Evolutionary conservation across 2,888 invertebrate species (phyloP).

Genomic region (Drosophila pseudotakahashii): DNA sequence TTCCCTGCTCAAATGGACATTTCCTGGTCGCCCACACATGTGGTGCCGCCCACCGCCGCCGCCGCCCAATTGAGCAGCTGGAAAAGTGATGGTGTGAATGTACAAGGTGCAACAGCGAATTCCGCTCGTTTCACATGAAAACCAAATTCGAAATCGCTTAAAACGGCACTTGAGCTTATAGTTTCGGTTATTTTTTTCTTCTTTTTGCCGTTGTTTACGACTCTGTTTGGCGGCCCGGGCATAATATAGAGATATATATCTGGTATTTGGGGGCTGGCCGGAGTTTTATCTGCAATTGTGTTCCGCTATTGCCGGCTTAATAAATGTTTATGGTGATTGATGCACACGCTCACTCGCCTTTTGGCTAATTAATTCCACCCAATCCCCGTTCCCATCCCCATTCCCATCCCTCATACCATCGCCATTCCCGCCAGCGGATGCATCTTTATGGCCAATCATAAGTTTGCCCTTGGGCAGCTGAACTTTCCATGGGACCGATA

Average conservation of each 20-base stretch:
- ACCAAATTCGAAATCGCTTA: slow-evolving; percentile 41
- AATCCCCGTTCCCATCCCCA: slow-evolving; percentile 1
- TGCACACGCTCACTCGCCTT: slow-evolving; percentile 21
- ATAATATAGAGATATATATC: slow-evolving; percentile 31
- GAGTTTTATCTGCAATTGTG: slow-evolving; percentile 45
- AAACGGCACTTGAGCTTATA: slow-evolving; percentile 46
- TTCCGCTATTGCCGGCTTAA: slow-evolving; percentile 36
- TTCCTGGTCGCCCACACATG: slow-evolving; percentile 29
- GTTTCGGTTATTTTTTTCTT: background rate
- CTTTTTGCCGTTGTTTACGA: slow-evolving; percentile 34
- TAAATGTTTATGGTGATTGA: slow-evolving; percentile 48
- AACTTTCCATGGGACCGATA: slow-evolving; percentile 38
- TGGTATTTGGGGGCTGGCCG: slow-evolving; percentile 22
- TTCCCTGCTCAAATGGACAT: slow-evolving; percentile 26
- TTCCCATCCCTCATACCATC: too few species aligned
- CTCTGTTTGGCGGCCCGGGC: slow-evolving; percentile 35
- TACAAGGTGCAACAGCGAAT: slow-evolving; percentile 33
- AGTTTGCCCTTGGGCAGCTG: slow-evolving; percentile 27
- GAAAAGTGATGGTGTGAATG: slow-evolving; percentile 39
- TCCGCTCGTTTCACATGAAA: slow-evolving; percentile 36
- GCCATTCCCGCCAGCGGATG: slow-evolving; percentile 9
- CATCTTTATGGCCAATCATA: slow-evolving; percentile 38
- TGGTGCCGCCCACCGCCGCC: slow-evolving; percentile 13
- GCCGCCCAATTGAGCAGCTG: slow-evolving; percentile 17
- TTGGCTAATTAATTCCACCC: slow-evolving; percentile 36